Conservation (phyloP, 1,140 invertebrate genomes). For the Ostrea denselamellosa region DNA sequence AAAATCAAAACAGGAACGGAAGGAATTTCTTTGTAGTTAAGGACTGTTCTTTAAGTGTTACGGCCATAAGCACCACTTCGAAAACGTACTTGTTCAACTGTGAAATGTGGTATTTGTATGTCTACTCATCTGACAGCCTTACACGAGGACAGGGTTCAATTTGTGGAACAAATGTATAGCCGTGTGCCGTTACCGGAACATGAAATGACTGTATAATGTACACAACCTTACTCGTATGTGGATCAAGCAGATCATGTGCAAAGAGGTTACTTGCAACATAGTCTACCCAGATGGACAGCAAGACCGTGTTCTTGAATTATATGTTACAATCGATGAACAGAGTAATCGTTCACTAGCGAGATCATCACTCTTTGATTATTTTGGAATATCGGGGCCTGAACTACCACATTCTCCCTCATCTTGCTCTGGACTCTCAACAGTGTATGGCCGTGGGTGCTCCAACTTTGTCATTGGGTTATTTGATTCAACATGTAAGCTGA, state of each 20-base stretch:
- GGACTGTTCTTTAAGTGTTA: constrained; percentile 43
- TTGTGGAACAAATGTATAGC: neutral
- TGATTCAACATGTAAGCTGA: neutral
- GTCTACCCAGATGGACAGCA: constrained; percentile 36
- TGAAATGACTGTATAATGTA: neutral
- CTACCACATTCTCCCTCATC: constrained; percentile 17
- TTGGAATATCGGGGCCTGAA: neutral
- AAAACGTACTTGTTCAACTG: neutral
- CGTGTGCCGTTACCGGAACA: neutral
- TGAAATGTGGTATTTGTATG: constrained; percentile 38
- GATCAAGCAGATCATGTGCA: constrained; percentile 47
- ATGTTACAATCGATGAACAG: constrained; percentile 52
- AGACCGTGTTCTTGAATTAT: neutral
- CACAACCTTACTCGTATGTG: neutral
- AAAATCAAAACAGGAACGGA: constrained; percentile 24
- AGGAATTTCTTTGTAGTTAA: constrained; percentile 30
- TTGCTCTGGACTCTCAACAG: constrained; percentile 13
- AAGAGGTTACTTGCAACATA: constrained; percentile 39
- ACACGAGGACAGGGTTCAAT: neutral
- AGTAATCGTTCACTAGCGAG: constrained; percentile 49
- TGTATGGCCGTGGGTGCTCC: neutral
- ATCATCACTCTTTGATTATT: constrained; percentile 45
- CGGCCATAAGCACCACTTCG: neutral
- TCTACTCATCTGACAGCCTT: constrained; percentile 27
- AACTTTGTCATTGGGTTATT: constrained; percentile 38